Base-by-base conservation (phyloP, 2,888 invertebrate species). In the Sycophila texana region DNA sequence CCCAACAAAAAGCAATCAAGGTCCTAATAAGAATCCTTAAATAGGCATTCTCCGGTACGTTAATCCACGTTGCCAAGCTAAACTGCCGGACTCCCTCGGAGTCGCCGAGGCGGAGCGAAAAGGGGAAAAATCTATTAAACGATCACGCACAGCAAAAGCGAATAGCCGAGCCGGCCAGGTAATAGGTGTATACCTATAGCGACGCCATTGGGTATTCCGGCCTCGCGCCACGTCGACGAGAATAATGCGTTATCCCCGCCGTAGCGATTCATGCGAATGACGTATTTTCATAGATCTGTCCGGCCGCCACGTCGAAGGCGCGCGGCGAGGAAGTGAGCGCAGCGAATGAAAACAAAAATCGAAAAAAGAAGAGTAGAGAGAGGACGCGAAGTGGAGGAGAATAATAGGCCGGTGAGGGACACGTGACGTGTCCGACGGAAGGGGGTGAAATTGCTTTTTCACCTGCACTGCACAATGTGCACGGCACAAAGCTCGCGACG, bases 261-360 rank as follows among this genome's bases (percentile, higher is more conserved):
- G 65, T 55, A 55, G 63, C 53, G n/a, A 39, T 39, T 55, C 65
- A 72, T 72, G 75, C 75, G 79, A 75, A 79, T 81, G 74, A 79
- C 67, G 75, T 72, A 79, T 68, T 75, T 75, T 73, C 73, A 63
- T 72, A 72, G 61, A 72, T 79, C 51, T 49, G 58, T 51, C 51
- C 61, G 30, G 30, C 49, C 18, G 51, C 13, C 49, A 7, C 30
- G 51, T 51, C 39, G 10, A 20, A 13, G 20, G 14, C n/a, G n/a
- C n/a, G n/a, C n/a, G n/a, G n/a, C 14, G 63, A 12, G 63, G 47
- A 18, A 51, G 65, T 39, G 57, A 30, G 63, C 57, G 49, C 16
- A 12, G n/a, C 14, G 79, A 60, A 18, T 18, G 53, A 39, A 58
- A n/a, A 20, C 3, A 20, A 20, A 20, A 22, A 26, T 63, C 13